These are phyloP conservation scores for Nephrotoma flavescens DNA, from an alignment of 2,888 invertebrate genomes.

Conservation along the genomic window DNA sequence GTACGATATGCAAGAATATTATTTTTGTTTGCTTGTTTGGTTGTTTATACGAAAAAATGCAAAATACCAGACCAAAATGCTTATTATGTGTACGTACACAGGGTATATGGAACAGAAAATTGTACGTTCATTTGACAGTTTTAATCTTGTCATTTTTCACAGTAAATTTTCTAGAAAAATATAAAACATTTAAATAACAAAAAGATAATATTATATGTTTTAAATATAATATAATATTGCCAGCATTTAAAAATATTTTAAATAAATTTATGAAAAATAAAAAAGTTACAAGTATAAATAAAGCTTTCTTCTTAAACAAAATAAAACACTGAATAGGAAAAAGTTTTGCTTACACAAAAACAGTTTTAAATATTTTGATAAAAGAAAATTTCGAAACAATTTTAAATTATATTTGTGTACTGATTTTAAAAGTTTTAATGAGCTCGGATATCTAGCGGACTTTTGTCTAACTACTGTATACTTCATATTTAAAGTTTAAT, in stretches of 20 bases:
- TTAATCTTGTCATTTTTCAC: neutral
- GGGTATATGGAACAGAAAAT: neutral
- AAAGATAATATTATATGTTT: neutral
- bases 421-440: neutral
- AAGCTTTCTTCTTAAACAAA: neutral
- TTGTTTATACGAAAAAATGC: neutral
- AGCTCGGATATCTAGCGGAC: neutral
- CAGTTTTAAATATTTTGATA: neutral
- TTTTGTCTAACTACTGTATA: neutral
- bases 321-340: neutral
- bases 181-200: neutral
- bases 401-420: neutral
- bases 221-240: neutral
- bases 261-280: neutral
- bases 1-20: neutral
- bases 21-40: neutral
- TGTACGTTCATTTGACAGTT: neutral
- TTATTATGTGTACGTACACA: neutral
- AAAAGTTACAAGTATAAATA: neutral
- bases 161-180: neutral
- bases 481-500: neutral
- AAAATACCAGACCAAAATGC: neutral
- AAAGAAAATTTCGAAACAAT: neutral
- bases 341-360: neutral
- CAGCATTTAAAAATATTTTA: neutral